phyloP scores from a whole-genome alignment of 37 sponge, comb jelly and placozoan species.

The Bolinopsis microptera region DNA sequence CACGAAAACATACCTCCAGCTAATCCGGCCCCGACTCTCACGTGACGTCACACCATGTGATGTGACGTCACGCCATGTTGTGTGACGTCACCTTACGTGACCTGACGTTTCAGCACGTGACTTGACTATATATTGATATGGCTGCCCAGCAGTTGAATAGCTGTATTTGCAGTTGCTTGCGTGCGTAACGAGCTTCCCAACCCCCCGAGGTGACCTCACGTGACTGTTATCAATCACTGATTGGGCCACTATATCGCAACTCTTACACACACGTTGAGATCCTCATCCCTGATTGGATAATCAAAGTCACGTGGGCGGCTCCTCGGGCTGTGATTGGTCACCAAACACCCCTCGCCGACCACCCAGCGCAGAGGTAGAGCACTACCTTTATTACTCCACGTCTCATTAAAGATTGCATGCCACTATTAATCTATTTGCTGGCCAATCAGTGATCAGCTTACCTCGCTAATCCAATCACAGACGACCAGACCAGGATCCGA shows the following conservation, averaged over 20 bases:
- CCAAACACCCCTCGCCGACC: background rate
- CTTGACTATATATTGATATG: background rate
- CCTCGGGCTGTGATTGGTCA: background rate
- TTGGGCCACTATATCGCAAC: background rate
- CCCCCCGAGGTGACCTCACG: background rate
- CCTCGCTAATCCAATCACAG: background rate
- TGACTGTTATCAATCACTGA: slow-evolving; percentile 29
- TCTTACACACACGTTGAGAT: slow-evolving; percentile 20
- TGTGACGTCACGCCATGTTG: background rate
- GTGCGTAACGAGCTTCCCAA: background rate
- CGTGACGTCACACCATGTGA: background rate
- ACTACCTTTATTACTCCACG: slow-evolving; percentile 48
- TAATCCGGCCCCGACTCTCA: background rate
- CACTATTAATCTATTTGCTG: slow-evolving; percentile 50
- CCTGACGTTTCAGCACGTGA: background rate
- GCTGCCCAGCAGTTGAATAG: background rate
- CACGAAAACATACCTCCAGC: background rate
- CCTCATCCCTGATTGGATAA: background rate
- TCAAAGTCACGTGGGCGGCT: background rate
- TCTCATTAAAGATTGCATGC: slow-evolving; percentile 45
- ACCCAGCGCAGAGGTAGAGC: background rate
- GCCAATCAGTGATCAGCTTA: background rate
- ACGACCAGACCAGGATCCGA: background rate
- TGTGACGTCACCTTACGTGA: background rate
- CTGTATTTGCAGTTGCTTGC: background rate